Percentiles rank a stretch among this genome's conserved stretches.
Evolutionary conservation across 2,888 invertebrate genomes (phyloP).

Genomic region (Fragum whitleyi): DNA sequence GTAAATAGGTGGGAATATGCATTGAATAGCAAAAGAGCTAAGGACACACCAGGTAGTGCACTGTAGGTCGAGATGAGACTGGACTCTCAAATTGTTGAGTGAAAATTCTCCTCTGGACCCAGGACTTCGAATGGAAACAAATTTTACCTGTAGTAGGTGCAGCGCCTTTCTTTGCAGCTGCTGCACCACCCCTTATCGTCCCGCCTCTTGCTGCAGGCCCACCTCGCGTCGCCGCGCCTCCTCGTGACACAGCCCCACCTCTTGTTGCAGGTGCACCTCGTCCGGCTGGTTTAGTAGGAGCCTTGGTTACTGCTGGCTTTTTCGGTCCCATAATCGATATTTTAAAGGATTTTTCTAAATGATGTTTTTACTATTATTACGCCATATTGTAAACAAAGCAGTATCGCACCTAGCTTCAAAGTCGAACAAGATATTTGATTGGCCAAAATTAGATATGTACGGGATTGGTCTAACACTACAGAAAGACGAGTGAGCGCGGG

Average conservation of each 20-base stretch:
- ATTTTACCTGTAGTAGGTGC: conserved; percentile 56
- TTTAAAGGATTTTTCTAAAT: neutral
- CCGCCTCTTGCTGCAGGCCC: conserved; percentile 50
- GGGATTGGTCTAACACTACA: too few relatives aligned
- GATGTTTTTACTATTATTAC: neutral
- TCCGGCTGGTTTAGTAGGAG: conserved; percentile 57
- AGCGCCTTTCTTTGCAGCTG: conserved; percentile 58
- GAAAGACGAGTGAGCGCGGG: too few relatives aligned
- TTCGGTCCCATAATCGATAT: conserved; percentile 71
- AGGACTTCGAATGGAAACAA: too few relatives aligned
- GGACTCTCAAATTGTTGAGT: too few relatives aligned
- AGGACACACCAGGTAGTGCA: too few relatives aligned
- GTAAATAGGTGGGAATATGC: too few relatives aligned
- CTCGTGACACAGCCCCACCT: conserved; percentile 55
- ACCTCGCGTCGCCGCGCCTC: conserved; percentile 58
- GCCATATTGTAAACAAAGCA: conserved; percentile 69
- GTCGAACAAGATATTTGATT: conserved; percentile 24
- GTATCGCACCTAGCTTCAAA: conserved; percentile 63
- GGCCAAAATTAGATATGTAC: conserved; percentile 30
- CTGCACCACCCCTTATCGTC: conserved; percentile 54
- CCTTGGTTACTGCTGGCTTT: conserved; percentile 65
- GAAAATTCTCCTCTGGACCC: too few relatives aligned
- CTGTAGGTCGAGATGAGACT: too few relatives aligned
- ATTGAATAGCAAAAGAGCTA: too few relatives aligned
- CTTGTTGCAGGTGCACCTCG: conserved; percentile 52